These are phyloP conservation scores for Margarornis squamiger DNA, from an alignment of 2,797 vertebrate genomes.

Conservation along the genomic window DNA sequence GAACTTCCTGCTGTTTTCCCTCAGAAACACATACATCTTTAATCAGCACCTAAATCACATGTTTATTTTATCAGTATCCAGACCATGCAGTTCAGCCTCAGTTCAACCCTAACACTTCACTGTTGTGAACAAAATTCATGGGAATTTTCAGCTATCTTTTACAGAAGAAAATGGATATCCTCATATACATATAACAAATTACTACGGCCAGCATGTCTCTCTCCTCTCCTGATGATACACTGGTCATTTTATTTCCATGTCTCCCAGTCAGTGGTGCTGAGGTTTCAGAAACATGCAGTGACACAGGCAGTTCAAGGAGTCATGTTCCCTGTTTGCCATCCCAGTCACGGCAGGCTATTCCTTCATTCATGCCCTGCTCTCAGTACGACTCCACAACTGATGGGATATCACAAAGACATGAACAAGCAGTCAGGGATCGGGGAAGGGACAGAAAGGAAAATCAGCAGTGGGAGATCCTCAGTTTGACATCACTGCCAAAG, in stretches of 20 bases:
- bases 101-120: not conserved
- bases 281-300: not conserved
- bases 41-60: not conserved
- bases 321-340: not conserved
- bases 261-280: not conserved
- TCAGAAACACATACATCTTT: not conserved
- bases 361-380: not conserved
- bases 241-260: not conserved
- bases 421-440: not conserved
- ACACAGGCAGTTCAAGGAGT: not conserved
- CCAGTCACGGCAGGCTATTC: accelerated
- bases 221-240: not conserved
- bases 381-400: not conserved
- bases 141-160: not conserved
- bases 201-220: accelerated
- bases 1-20: not conserved
- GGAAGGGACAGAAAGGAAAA: not conserved
- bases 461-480: not conserved
- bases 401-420: accelerated
- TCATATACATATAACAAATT: no score
- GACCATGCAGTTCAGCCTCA: not conserved
- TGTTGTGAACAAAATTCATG: not conserved
- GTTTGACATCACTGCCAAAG: not conserved
- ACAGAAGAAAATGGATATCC: not conserved
- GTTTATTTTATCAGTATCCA: conserved; percentile 11